Conservation (phyloP, 2,888 invertebrate genomes). For the Nymphalis c-album region DNA sequence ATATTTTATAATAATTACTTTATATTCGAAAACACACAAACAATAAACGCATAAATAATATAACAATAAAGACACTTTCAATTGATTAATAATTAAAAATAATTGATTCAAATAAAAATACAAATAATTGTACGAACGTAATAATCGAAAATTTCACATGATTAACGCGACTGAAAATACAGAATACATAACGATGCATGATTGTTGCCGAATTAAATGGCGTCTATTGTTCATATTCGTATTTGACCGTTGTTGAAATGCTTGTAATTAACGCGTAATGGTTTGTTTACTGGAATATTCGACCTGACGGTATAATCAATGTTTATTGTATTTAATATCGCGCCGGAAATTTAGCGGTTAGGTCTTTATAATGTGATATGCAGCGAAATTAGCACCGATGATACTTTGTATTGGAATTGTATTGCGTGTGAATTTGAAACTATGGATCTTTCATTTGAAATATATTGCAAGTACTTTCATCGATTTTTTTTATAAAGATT, state of each 20-base stretch:
- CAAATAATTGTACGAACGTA: background rate
- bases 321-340: slow-evolving; percentile 7
- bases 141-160: background rate
- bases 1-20: no score
- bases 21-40: no score
- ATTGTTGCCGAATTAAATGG: slow-evolving; percentile 12
- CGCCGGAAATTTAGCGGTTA: background rate
- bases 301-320: slow-evolving; percentile 3
- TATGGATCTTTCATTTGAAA: no score
- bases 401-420: no score
- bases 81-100: no score
- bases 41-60: no score
- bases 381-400: no score
- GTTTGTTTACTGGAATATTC: slow-evolving; percentile 7
- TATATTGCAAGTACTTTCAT: no score
- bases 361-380: no score
- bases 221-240: slow-evolving; percentile 12
- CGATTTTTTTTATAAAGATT: no score
- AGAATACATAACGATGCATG: slow-evolving; percentile 3
- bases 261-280: slow-evolving; percentile 14
- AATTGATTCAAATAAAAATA: background rate
- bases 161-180: slow-evolving; percentile 2
- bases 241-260: slow-evolving; percentile 12
- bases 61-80: no score
- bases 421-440: no score